Percentiles rank a stretch among this genome's conserved stretches.
Evolutionary conservation across 2,797 vertebrate genomes (phyloP).

Genomic region (Pitangus sulphuratus): DNA sequence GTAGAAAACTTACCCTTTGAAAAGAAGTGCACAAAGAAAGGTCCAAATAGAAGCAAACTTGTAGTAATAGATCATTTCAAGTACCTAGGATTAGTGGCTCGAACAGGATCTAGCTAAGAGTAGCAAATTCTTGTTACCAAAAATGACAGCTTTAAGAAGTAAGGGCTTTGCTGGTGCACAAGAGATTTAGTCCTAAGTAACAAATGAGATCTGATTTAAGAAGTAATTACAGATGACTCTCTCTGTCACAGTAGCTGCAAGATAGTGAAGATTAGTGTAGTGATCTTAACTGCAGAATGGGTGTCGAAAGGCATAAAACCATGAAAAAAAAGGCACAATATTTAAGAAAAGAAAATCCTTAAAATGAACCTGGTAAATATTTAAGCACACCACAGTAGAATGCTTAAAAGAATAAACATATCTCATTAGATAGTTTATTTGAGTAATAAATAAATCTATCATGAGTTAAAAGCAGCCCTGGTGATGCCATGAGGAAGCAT

Average conservation of each 20-base stretch:
- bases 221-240: constrained; percentile 38
- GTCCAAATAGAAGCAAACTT: not conserved
- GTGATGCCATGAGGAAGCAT: not conserved
- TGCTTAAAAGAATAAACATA: not conserved
- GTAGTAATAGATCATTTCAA: not conserved
- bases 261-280: constrained; percentile 13
- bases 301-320: not conserved
- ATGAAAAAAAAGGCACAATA: not conserved
- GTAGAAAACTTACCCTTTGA: not conserved
- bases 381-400: not conserved
- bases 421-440: not conserved
- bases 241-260: not conserved
- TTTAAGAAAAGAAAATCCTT: constrained; percentile 5
- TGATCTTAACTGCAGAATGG: not conserved
- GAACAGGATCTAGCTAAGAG: not conserved
- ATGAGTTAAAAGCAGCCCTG: not conserved
- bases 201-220: constrained; percentile 46
- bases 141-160: not conserved
- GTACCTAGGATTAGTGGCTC: not conserved
- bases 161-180: not conserved
- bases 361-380: not conserved
- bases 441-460: not conserved
- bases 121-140: not conserved
- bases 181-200: constrained; percentile 37
- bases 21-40: not conserved